Conservation (phyloP, 2,888 invertebrate species). For the Dichetophora obliterata region DNA sequence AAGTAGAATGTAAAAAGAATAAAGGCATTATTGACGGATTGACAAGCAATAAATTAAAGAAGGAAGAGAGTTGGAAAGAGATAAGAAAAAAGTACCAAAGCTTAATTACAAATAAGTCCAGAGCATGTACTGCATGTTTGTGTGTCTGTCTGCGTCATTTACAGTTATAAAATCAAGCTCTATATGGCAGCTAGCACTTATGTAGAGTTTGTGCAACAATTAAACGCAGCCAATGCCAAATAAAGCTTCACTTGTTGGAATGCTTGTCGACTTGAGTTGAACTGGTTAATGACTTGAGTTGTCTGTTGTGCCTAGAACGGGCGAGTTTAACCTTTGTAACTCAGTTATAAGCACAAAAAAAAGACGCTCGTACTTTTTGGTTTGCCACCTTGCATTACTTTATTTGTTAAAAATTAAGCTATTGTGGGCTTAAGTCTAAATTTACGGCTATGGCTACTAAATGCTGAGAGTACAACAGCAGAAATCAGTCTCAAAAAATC, state of each 20-base stretch:
- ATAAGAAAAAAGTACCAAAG: background rate
- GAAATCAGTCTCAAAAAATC: constrained; percentile 46
- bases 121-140: background rate
- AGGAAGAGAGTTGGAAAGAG: background rate
- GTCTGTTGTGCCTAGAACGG: background rate
- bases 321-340: background rate
- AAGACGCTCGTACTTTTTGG: background rate
- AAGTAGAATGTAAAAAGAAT: constrained; percentile 4
- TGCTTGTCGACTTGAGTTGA: background rate
- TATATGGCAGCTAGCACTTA: no score
- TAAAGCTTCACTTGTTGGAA: background rate
- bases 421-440: constrained; percentile 6
- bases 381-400: background rate
- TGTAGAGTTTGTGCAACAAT: background rate
- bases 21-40: constrained; percentile 47
- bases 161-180: constrained; percentile 39
- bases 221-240: background rate
- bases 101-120: background rate
- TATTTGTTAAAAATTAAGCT: constrained; percentile 10
- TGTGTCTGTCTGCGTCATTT: constrained; percentile 34
- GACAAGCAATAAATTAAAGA: constrained; percentile 35
- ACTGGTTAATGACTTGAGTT: background rate
- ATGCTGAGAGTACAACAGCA: background rate
- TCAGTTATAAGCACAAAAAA: background rate
- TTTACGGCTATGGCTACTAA: constrained; percentile 11